A percentile compares a stretch with the other conserved stretches of the same genome.
Evolutionary conservation across 2,113 vertebrate species (phyloP).

Genomic region (Balaeniceps rex): DNA sequence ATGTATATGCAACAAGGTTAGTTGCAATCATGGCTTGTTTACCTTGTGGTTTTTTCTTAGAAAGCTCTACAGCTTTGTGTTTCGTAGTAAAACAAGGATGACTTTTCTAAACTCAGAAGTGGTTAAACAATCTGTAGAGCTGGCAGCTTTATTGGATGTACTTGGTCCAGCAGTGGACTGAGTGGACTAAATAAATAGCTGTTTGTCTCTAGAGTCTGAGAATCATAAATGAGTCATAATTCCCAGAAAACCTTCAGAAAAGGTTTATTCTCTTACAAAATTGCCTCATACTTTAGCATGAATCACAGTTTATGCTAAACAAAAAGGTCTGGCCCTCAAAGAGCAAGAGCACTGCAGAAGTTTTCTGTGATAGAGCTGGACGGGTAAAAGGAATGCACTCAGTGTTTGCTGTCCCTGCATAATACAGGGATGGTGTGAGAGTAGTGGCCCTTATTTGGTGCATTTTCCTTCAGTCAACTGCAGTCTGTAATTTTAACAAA

Average conservation of each 20-base stretch:
- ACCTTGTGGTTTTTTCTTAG: neutral
- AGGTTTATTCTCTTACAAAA: neutral
- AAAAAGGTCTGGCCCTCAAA: neutral
- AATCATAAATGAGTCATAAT: neutral
- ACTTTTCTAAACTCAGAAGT: neutral
- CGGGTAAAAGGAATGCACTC: neutral
- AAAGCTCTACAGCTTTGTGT: neutral
- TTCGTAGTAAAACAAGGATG: neutral
- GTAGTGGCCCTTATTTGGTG: neutral
- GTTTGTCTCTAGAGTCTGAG: neutral
- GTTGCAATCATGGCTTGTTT: neutral
- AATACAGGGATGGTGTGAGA: neutral
- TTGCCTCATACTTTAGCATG: neutral
- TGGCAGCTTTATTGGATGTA: neutral
- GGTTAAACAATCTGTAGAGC: neutral
- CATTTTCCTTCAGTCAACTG: neutral
- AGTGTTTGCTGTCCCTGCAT: neutral
- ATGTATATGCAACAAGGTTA: constrained; percentile 86
- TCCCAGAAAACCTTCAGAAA: neutral
- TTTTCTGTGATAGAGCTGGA: neutral
- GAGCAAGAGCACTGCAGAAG: neutral
- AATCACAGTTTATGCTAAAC: neutral
- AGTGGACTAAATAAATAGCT: neutral
- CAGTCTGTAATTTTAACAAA: neutral
- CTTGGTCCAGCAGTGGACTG: neutral